A percentile compares a stretch with the other conserved stretches of the same genome.
Evolutionary conservation across 2,888 invertebrate genomes (phyloP).

Genomic region (Podotricha telesiphe): DNA sequence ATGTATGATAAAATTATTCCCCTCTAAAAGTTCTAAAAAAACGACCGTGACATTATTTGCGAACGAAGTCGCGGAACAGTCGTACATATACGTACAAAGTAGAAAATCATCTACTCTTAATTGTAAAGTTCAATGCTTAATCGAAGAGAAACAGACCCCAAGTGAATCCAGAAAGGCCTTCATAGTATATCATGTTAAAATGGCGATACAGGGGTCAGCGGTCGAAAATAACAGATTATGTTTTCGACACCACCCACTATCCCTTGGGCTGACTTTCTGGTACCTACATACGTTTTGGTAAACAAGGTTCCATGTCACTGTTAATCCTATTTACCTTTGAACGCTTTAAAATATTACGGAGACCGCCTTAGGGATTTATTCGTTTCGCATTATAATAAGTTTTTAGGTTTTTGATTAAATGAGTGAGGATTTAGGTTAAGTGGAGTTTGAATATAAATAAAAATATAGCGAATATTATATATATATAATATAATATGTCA

Average conservation of each 20-base stretch:
- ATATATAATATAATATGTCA: too few species aligned
- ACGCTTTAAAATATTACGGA: constrained; percentile 31
- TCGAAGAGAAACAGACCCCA: neutral
- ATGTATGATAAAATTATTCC: too few species aligned
- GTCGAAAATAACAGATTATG: constrained; percentile 33
- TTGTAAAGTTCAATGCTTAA: too few species aligned
- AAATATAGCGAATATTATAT: too few species aligned
- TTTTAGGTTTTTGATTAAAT: constrained; percentile 1
- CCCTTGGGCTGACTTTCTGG: constrained; percentile 30
- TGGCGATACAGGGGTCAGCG: constrained; percentile 14
- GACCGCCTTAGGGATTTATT: constrained; percentile 19
- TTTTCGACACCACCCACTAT: constrained; percentile 37
- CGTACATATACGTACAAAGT: too few species aligned
- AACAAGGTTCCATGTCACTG: constrained; percentile 29
- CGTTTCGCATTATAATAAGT: constrained; percentile 21
- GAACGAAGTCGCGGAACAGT: too few species aligned
- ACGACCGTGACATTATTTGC: too few species aligned
- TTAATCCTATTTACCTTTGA: constrained; percentile 36
- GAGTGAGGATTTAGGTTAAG: neutral
- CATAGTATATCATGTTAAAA: constrained; percentile 18
- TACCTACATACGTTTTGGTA: constrained; percentile 26
- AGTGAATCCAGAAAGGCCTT: neutral
- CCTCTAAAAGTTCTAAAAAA: too few species aligned
- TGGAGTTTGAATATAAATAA: neutral
- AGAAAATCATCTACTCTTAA: too few species aligned